Evolutionary conservation across 2,113 vertebrate species (phyloP).

Genomic region (Rhabdomys dilectus): DNA sequence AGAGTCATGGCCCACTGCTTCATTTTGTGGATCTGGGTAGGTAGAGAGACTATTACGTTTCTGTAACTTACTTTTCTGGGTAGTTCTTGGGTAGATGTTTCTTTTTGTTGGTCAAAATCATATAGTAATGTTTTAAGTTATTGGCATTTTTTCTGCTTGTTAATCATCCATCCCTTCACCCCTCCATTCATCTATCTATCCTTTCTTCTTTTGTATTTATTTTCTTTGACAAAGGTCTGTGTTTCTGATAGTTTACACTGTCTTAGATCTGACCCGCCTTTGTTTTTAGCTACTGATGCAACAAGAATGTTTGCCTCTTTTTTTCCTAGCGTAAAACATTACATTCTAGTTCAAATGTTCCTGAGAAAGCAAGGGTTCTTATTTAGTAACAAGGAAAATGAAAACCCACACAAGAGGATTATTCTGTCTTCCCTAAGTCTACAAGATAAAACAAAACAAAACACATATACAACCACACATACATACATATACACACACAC

Average conservation of each 20-base stretch:
- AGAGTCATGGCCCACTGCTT: background rate
- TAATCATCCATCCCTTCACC: background rate
- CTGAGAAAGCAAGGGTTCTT: background rate
- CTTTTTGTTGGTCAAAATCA: conserved; percentile 39
- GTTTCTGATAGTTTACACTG: background rate
- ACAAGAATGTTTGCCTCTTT: background rate
- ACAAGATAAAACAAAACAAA: background rate
- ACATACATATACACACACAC: no score
- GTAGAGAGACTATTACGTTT: background rate
- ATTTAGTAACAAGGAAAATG: conserved; percentile 1
- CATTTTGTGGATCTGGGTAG: conserved; percentile 18
- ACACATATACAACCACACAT: no score
- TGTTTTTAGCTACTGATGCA: conserved; percentile 16
- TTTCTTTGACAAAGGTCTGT: conserved; percentile 13
- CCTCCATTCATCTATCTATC: background rate
- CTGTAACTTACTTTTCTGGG: background rate
- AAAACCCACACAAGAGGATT: background rate
- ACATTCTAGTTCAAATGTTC: conserved; percentile 13
- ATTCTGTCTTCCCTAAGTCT: background rate
- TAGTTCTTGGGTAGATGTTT: background rate
- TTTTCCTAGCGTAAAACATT: background rate
- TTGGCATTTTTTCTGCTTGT: background rate
- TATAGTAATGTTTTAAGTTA: background rate
- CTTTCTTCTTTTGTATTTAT: background rate
- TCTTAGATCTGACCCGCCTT: background rate